Evolutionary conservation across 2,888 invertebrate genomes (phyloP).

Genomic region (Ariolimax columbianus): DNA sequence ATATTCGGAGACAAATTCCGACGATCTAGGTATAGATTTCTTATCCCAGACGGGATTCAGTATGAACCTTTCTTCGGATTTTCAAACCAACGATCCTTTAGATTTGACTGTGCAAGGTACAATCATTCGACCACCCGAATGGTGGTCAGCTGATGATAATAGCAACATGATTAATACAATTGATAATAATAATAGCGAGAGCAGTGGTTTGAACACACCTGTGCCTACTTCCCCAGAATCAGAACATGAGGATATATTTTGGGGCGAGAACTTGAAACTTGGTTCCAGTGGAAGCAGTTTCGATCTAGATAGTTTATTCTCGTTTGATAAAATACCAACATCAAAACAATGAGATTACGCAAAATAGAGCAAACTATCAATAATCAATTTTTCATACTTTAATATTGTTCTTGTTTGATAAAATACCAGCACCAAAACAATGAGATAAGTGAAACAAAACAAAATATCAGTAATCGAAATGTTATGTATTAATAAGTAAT

Average conservation of each 20-base stretch:
- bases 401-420: conserved; percentile 71
- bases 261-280: conserved; percentile 70
- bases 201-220: conserved; percentile 71
- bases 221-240: conserved; percentile 67
- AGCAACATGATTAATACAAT: conserved; percentile 56
- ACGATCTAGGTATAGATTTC: conserved; percentile 74
- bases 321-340: conserved; percentile 60
- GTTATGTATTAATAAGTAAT: neutral
- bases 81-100: conserved; percentile 67
- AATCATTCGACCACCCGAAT: conserved; percentile 76
- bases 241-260: conserved; percentile 69
- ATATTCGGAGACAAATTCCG: conserved; percentile 73
- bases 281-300: conserved; percentile 67
- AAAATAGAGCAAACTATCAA: neutral
- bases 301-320: conserved; percentile 76
- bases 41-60: conserved; percentile 64
- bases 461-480: neutral
- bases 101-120: conserved; percentile 77
- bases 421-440: conserved; percentile 11
- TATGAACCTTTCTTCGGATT: conserved; percentile 61
- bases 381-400: neutral
- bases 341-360: conserved; percentile 4
- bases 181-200: conserved; percentile 57
- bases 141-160: conserved; percentile 73
- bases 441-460: neutral